These are phyloP conservation scores for Merluccius polli DNA, from an alignment of 2,797 vertebrate species.

Conservation along the genomic window DNA sequence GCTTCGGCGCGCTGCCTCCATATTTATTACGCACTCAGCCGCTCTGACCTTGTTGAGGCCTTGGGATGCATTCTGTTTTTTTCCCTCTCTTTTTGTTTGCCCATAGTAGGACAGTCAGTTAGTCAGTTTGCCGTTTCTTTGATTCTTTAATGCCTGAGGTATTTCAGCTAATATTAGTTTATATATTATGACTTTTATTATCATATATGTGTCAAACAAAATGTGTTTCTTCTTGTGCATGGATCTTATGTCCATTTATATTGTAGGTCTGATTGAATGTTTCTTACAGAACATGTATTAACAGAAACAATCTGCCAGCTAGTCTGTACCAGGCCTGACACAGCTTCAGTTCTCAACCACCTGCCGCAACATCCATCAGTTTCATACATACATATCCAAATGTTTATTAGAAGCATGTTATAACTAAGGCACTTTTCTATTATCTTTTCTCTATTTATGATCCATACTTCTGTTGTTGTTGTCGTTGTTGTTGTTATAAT, in stretches of 20 bases:
- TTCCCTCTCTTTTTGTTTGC: conserved; percentile 22
- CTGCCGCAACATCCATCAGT: background rate
- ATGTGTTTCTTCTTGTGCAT: conserved; percentile 7
- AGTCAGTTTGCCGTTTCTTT: conserved; percentile 6
- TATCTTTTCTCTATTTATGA: background rate
- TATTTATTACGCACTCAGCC: conserved; percentile 87
- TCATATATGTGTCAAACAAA: background rate
- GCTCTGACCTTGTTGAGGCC: conserved; percentile 85
- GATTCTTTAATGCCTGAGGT: conserved; percentile 4
- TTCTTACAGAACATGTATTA: too few relatives aligned
- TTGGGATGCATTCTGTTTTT: conserved; percentile 71
- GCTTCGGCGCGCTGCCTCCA: conserved; percentile 71
- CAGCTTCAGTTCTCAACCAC: background rate
- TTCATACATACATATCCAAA: background rate
- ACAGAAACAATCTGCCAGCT: background rate
- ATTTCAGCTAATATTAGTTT: background rate
- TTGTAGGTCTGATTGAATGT: background rate
- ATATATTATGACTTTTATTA: background rate
- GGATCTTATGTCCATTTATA: background rate
- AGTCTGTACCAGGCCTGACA: background rate
- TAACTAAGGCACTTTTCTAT: background rate
- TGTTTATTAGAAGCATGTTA: background rate
- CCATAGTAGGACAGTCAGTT: conserved; percentile 28
- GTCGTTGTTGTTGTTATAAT: too few relatives aligned
- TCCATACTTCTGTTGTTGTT: background rate